Conservation (phyloP, 2,888 invertebrate genomes). For the Oligia fasciuncula region DNA sequence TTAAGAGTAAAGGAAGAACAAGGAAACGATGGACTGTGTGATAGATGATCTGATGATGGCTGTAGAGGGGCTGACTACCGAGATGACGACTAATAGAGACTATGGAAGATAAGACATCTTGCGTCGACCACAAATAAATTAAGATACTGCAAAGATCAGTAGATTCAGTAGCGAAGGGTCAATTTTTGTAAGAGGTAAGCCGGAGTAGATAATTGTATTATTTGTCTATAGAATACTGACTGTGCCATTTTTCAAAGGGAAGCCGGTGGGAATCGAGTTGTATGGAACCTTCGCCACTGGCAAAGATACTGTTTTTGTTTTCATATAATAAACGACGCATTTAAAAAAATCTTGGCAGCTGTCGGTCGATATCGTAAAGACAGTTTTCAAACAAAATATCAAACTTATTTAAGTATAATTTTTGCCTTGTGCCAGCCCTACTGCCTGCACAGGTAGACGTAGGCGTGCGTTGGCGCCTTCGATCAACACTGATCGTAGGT, state of each 20-base stretch:
- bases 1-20: background rate
- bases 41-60: no score
- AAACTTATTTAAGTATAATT: background rate
- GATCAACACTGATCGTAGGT: conserved; percentile 19
- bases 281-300: no score
- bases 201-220: no score
- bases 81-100: background rate
- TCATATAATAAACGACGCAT: background rate
- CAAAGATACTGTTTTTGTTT: background rate
- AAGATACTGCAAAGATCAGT: no score
- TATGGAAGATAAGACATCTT: background rate
- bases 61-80: background rate
- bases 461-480: conserved; percentile 66
- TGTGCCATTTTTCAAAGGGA: no score
- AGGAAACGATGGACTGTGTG: background rate
- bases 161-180: no score
- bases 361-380: background rate
- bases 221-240: no score
- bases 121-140: background rate
- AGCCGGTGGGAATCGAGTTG: no score
- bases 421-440: conserved; percentile 49
- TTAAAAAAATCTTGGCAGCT: no score
- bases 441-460: conserved; percentile 56
- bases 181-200: no score
- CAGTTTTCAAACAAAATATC: background rate